Conservation (phyloP, 2,888 invertebrate species). For the Entomobrya proxima region DNA sequence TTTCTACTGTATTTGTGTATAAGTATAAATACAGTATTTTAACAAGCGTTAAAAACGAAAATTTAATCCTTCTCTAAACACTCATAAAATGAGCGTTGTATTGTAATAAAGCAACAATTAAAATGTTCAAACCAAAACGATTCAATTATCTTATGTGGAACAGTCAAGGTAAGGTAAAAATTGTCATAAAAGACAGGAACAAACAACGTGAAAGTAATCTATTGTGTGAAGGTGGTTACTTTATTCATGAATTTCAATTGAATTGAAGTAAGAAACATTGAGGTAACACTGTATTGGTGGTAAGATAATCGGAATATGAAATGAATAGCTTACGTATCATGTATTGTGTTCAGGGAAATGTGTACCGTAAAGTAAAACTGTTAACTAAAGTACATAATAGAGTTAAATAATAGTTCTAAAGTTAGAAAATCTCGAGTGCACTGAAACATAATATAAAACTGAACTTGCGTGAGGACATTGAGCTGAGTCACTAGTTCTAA, state of each 20-base stretch:
- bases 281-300: too few relatives aligned
- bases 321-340: too few relatives aligned
- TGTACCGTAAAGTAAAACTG: too few relatives aligned
- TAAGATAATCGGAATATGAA: too few relatives aligned
- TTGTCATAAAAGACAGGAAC: slow-evolving; percentile 13
- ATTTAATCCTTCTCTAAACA: background rate
- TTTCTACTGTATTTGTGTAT: background rate
- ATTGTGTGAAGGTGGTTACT: slow-evolving; percentile 17
- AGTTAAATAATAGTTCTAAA: too few relatives aligned
- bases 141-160: slow-evolving; percentile 39
- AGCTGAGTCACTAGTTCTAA: too few relatives aligned
- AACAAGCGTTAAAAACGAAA: background rate
- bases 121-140: slow-evolving; percentile 28
- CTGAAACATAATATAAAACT: too few relatives aligned
- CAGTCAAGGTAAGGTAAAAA: background rate
- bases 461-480: too few relatives aligned
- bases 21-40: background rate
- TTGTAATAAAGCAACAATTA: background rate
- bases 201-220: slow-evolving; percentile 19
- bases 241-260: slow-evolving; percentile 33
- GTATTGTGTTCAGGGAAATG: too few relatives aligned
- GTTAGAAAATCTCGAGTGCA: too few relatives aligned
- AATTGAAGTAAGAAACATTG: too few relatives aligned
- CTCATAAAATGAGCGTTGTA: background rate
- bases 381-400: too few relatives aligned